Evolutionary conservation across 2,888 invertebrate species (phyloP), one percentile per base, ranked within the genome.

Genomic region (Eretmocerus hayati): DNA sequence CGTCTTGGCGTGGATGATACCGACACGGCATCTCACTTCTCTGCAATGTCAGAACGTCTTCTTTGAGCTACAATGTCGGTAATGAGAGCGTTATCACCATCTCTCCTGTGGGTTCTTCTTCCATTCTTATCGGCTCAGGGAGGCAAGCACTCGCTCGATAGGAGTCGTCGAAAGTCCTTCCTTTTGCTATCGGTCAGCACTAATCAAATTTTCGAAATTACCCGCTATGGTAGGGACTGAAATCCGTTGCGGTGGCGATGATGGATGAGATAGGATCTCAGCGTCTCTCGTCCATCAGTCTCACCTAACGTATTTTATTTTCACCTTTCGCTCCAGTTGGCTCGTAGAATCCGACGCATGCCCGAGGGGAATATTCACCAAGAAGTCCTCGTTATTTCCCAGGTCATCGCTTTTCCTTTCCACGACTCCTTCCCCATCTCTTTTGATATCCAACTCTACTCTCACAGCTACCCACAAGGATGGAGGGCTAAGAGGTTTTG

Each of bases 131-230:
- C n/a, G 33, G 13, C 15, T 13, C 5, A 13, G 13, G 33, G n/a
- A n/a, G n/a, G n/a, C n/a, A n/a, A n/a, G n/a, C n/a, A n/a, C n/a
- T n/a, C n/a, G n/a, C n/a, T n/a, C n/a, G 33, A 33, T 13, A 33
- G n/a, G n/a, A n/a, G n/a, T n/a, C n/a, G n/a, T n/a, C n/a, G n/a
- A n/a, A n/a, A n/a, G n/a, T n/a, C 5, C 11, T 8, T n/a, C 9
- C 11, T 38, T 23, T 8, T 15, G 38, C 38, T 38, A 2, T 42
- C 41, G 37, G 49, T 43, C 45, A 41, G 45, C 31, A 36, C 16
- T 49, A 45, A 49, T 49, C 45, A 49, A 49, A 49, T 45, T 49
- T 49, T 45, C 13, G 22, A 41, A 45, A 49, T 49, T 42, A 49
- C 23, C 44, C 40, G n/a, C n/a, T n/a, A 32, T 21, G 18, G 16